These are phyloP conservation scores for Eupithecia centaureata DNA, from an alignment of 2,888 invertebrate genomes.

Conservation along the genomic window DNA sequence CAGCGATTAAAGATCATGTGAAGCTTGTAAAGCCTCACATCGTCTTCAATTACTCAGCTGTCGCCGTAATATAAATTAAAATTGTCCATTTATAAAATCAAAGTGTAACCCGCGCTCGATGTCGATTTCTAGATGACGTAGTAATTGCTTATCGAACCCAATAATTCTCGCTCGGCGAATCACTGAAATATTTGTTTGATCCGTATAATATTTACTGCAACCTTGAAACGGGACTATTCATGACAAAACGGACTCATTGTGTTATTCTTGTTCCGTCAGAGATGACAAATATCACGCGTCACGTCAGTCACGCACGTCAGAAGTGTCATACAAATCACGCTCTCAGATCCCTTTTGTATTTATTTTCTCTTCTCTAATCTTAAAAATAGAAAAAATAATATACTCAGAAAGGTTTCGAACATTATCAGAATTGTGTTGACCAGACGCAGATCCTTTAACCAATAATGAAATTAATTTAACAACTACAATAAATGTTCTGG, in stretches of 20 bases:
- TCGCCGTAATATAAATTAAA: neutral
- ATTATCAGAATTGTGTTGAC: no score
- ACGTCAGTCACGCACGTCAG: no score
- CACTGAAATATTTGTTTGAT: slow-evolving; percentile 32
- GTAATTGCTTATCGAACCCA: slow-evolving; percentile 35
- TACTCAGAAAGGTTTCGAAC: no score
- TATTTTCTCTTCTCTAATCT: no score
- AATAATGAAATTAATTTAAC: no score
- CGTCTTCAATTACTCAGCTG: neutral
- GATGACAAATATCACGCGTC: neutral
- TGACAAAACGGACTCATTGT: neutral
- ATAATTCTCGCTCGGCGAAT: slow-evolving; percentile 24
- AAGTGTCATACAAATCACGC: no score
- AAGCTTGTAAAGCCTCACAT: neutral
- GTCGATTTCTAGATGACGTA: slow-evolving; percentile 27
- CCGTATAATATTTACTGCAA: slow-evolving; percentile 7
- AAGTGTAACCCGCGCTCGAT: slow-evolving; percentile 11
- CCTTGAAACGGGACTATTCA: neutral
- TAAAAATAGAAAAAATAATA: no score
- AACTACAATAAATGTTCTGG: no score
- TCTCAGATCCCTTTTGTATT: no score
- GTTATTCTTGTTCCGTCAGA: neutral
- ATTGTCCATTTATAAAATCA: slow-evolving; percentile 1
- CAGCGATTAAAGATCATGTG: no score
- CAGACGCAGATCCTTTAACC: no score